Evolutionary conservation across 2,797 vertebrate genomes (phyloP).

Genomic region (Argyrosomus regius): DNA sequence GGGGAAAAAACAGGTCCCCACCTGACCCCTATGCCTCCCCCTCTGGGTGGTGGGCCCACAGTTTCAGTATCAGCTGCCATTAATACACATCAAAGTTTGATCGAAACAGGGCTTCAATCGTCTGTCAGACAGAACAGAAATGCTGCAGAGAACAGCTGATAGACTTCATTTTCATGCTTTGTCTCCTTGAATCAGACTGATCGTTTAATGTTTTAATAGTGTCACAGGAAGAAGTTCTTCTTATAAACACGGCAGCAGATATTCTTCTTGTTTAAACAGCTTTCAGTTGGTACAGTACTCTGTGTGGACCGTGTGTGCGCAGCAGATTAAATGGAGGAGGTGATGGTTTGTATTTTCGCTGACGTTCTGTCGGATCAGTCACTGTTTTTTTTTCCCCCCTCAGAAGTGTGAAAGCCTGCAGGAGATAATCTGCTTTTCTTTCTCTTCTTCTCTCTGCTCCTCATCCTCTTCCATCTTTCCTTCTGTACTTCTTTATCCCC

Average conservation of each 20-base stretch:
- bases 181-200: not conserved
- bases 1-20: no score
- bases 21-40: no score
- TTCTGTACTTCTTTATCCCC: slow-evolving; percentile 39
- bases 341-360: slow-evolving; percentile 52
- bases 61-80: not conserved
- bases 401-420: slow-evolving; percentile 58
- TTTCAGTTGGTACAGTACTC: slow-evolving; percentile 12
- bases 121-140: not conserved
- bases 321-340: slow-evolving; percentile 51
- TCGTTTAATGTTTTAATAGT: slow-evolving; percentile 18
- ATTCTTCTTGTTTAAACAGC: slow-evolving; percentile 3
- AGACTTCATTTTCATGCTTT: not conserved
- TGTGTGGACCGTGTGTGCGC: slow-evolving; percentile 6
- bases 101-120: not conserved
- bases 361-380: slow-evolving; percentile 51
- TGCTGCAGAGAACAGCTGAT: not conserved
- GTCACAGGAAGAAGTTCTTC: not conserved
- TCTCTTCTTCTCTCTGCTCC: slow-evolving; percentile 33
- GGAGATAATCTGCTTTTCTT: slow-evolving; percentile 71
- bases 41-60: no score
- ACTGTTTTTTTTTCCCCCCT: slow-evolving; percentile 19
- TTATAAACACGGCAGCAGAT: not conserved
- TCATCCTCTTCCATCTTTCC: slow-evolving; percentile 42
- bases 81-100: not conserved